A percentile compares a stretch with the other conserved stretches of the same genome.
Conservation (phyloP, 2,113 vertebrate species). For the Mobula birostris region DNA sequence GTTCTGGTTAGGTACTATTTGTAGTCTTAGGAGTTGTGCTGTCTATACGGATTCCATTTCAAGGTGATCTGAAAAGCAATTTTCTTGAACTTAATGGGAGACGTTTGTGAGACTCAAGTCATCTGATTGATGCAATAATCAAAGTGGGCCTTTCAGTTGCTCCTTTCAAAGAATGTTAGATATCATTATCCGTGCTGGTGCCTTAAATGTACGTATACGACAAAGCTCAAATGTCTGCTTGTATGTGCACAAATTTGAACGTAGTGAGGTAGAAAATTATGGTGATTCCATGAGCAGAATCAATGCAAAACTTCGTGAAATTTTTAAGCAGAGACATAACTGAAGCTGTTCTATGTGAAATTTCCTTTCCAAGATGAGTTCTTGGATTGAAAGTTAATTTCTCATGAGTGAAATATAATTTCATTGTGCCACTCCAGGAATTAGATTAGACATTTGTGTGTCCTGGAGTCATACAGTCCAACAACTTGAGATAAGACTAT, state of each 20-base stretch:
- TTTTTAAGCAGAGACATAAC: background rate
- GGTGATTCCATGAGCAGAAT: background rate
- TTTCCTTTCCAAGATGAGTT: too few relatives aligned
- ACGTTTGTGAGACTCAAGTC: background rate
- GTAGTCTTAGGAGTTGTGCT: background rate
- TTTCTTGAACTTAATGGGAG: conserved; percentile 27
- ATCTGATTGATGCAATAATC: conserved; percentile 22
- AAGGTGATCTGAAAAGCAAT: conserved; percentile 22
- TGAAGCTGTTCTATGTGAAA: background rate
- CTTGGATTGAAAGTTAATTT: too few relatives aligned
- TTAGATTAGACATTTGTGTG: too few relatives aligned
- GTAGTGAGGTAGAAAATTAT: background rate
- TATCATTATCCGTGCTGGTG: background rate
- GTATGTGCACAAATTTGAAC: background rate
- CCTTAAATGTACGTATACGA: background rate
- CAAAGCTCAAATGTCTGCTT: background rate
- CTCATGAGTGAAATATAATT: too few relatives aligned
- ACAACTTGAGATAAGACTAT: too few relatives aligned
- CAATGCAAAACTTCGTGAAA: background rate
- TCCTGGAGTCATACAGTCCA: too few relatives aligned
- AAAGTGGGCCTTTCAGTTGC: conserved; percentile 20
- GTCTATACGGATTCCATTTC: background rate
- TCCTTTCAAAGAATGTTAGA: background rate
- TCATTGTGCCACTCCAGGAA: too few relatives aligned
- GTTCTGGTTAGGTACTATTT: background rate